Evolutionary conservation across 2,888 invertebrate genomes (phyloP).

Genomic region (Eupithecia inturbata): DNA sequence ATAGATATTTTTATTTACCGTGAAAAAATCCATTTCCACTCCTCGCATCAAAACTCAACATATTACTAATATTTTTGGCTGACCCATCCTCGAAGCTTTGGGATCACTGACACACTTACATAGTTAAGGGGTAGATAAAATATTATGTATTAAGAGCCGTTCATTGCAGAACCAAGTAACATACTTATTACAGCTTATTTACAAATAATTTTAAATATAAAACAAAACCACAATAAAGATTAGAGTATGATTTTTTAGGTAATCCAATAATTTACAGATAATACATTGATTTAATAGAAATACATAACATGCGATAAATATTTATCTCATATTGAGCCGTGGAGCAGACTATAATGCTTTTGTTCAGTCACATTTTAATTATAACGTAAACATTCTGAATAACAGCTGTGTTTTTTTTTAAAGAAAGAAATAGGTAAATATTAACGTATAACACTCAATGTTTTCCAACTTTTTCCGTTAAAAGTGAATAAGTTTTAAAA

Average conservation of each 20-base stretch:
- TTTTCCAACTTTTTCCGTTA: slow-evolving; percentile 15
- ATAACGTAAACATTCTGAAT: slow-evolving; percentile 9
- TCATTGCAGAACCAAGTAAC: not conserved
- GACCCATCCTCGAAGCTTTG: slow-evolving; percentile 26
- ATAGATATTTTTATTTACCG: slow-evolving; percentile 76
- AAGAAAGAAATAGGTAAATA: not conserved
- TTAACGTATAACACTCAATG: slow-evolving; percentile 16
- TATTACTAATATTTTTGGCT: slow-evolving; percentile 25
- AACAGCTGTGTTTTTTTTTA: not conserved
- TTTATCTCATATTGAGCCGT: slow-evolving; percentile 54
- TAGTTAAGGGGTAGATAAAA: not conserved
- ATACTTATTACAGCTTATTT: not conserved
- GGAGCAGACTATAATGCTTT: slow-evolving; percentile 39
- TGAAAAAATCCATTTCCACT: slow-evolving; percentile 67
- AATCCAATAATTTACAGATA: not conserved
- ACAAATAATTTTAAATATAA: not conserved
- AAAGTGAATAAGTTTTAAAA: slow-evolving; percentile 21
- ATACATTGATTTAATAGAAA: slow-evolving; percentile 2
- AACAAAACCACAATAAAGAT: not conserved
- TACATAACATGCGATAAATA: slow-evolving; percentile 37
- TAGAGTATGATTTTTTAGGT: not conserved
- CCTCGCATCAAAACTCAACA: slow-evolving; percentile 63
- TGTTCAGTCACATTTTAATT: slow-evolving; percentile 39
- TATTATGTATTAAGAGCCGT: slow-evolving; percentile 9
- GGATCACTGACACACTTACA: not conserved